A percentile compares a stretch with the other conserved stretches of the same genome.
Evolutionary conservation across 1,140 invertebrate species (phyloP).

Genomic region (Choristoneura fumiferana): DNA sequence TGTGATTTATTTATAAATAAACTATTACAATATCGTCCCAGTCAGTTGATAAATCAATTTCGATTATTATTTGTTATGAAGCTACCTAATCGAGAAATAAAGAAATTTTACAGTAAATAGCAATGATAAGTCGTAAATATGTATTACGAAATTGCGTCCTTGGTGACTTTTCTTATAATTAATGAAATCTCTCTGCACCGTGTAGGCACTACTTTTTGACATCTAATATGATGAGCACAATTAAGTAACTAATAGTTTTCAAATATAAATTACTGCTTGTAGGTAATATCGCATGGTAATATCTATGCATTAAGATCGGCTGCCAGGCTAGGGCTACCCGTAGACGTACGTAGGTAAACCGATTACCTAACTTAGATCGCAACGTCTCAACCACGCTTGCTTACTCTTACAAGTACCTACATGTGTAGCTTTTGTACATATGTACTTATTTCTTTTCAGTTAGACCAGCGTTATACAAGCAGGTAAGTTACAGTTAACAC

Average conservation of each 20-base stretch:
- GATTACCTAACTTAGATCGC: no score
- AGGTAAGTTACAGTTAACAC: no score
- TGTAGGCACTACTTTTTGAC: constrained; percentile 5
- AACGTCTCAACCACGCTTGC: no score
- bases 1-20: constrained; percentile 38
- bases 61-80: constrained; percentile 9
- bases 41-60: constrained; percentile 34
- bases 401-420: no score
- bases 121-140: constrained; percentile 1
- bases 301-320: no score
- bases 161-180: constrained; percentile 2
- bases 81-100: constrained; percentile 10
- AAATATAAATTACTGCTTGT: no score
- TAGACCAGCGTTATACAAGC: no score
- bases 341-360: no score
- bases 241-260: not conserved
- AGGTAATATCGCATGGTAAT: no score
- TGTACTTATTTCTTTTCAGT: no score
- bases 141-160: constrained; percentile 5
- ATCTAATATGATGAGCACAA: not conserved
- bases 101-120: constrained; percentile 3
- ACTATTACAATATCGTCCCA: constrained; percentile 30
- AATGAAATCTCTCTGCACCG: not conserved
- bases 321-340: no score
- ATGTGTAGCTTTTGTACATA: no score